A percentile compares a stretch with the other conserved stretches of the same genome.
These are phyloP conservation scores for Phainopepla nitens DNA, from an alignment of 2,113 vertebrate species.

Conservation along the genomic window DNA sequence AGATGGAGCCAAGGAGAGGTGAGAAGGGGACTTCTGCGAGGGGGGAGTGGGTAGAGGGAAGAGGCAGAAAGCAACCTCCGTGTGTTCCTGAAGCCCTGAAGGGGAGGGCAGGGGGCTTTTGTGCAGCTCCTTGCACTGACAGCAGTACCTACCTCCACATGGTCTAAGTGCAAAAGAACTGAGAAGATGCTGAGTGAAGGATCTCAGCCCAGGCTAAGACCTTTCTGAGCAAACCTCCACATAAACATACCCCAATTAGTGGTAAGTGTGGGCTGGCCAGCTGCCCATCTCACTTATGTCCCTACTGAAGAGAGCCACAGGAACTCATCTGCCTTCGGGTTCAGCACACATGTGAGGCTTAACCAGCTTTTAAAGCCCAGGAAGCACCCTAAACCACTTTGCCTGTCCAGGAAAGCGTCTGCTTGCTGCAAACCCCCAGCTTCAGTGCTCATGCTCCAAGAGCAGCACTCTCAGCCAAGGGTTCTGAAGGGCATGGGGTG, in stretches of 20 bases:
- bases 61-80: accelerated
- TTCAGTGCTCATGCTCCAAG: neutral
- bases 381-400: neutral
- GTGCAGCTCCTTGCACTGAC: neutral
- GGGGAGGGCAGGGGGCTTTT: neutral
- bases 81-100: accelerated
- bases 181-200: neutral
- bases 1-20: neutral
- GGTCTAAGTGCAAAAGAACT: neutral
- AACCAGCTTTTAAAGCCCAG: neutral
- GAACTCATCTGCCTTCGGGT: neutral
- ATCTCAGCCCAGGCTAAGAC: neutral
- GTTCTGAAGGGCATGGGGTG: accelerated
- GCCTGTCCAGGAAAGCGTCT: neutral
- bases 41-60: neutral
- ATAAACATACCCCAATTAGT: neutral
- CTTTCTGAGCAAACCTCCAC: neutral
- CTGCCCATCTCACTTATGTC: neutral
- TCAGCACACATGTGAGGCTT: neutral
- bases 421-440: neutral
- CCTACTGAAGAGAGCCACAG: neutral
- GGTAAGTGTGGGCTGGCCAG: constrained; percentile 4
- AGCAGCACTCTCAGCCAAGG: neutral
- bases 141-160: neutral
- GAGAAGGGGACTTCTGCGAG: neutral